Conservation (phyloP, 2,113 vertebrate species). For the Hypocryptadius cinnamomeus region DNA sequence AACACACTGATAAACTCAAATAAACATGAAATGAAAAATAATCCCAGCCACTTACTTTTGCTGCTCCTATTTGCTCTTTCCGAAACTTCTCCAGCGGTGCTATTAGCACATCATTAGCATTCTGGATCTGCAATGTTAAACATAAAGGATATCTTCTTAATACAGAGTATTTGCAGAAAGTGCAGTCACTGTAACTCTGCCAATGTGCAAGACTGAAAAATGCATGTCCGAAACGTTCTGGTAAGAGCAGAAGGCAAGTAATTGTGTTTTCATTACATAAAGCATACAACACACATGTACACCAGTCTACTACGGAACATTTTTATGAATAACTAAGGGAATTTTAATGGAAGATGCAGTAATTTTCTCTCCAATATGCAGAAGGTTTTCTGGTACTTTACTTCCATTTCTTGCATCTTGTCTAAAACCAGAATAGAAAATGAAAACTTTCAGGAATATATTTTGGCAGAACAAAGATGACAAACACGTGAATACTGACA, state of each 20-base stretch:
- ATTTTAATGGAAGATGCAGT: neutral
- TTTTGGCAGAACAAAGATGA: neutral
- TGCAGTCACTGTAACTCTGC: neutral
- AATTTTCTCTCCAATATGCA: neutral
- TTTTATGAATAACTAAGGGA: neutral
- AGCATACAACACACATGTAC: neutral
- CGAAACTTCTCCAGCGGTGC: conserved; percentile 94
- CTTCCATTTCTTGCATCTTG: neutral
- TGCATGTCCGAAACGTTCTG: neutral
- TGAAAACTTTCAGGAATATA: neutral
- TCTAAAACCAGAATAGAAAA: neutral
- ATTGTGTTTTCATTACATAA: neutral
- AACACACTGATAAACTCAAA: neutral
- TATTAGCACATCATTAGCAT: conserved; percentile 95
- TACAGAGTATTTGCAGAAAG: neutral
- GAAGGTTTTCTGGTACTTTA: neutral
- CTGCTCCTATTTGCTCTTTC: conserved; percentile 95
- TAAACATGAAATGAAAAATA: neutral
- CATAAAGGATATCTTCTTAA: conserved; percentile 26
- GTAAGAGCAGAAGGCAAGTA: neutral
- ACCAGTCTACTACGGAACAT: neutral
- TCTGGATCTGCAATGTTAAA: conserved; percentile 89
- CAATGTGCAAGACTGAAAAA: neutral
- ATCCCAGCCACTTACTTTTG: conserved; percentile 84
- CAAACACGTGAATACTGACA: neutral